These are phyloP conservation scores for Sus cebifrons DNA, from an alignment of 2,797 vertebrate species.

Conservation along the genomic window DNA sequence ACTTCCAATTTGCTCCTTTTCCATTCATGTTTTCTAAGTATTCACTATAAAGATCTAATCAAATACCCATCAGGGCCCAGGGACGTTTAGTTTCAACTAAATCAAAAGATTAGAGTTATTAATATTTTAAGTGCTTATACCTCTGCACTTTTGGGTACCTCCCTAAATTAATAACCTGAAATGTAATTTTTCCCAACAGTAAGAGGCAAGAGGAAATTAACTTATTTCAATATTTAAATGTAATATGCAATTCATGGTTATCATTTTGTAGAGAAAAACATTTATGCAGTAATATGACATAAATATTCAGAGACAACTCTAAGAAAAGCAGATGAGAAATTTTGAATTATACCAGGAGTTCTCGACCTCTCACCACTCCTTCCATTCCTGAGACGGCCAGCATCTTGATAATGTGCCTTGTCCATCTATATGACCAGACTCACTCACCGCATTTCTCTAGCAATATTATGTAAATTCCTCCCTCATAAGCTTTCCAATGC, in stretches of 20 bases:
- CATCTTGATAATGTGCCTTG: not conserved
- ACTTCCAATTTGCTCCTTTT: not conserved
- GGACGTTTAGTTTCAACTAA: conserved; percentile 14
- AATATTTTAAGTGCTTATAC: conserved; percentile 33
- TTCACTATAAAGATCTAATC: not conserved
- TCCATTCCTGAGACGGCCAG: not conserved
- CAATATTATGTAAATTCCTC: not conserved
- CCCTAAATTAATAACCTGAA: conserved; percentile 58
- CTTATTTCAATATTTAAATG: conserved; percentile 52
- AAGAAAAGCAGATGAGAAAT: not conserved
- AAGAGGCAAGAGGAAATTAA: not conserved
- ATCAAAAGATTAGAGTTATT: not conserved
- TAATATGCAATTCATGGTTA: not conserved
- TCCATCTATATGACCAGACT: not conserved
- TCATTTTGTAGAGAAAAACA: not conserved
- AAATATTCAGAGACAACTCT: not conserved
- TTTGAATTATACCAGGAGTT: not conserved
- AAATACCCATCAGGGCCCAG: not conserved
- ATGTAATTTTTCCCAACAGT: not conserved
- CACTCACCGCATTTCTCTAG: not conserved
- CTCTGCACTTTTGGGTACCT: not conserved
- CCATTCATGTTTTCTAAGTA: not conserved
- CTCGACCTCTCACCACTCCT: not conserved
- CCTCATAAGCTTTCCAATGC: not conserved
- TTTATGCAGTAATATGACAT: not conserved